Evolutionary conservation across 2,113 vertebrate species (phyloP).

Genomic region (Calonectris borealis): DNA sequence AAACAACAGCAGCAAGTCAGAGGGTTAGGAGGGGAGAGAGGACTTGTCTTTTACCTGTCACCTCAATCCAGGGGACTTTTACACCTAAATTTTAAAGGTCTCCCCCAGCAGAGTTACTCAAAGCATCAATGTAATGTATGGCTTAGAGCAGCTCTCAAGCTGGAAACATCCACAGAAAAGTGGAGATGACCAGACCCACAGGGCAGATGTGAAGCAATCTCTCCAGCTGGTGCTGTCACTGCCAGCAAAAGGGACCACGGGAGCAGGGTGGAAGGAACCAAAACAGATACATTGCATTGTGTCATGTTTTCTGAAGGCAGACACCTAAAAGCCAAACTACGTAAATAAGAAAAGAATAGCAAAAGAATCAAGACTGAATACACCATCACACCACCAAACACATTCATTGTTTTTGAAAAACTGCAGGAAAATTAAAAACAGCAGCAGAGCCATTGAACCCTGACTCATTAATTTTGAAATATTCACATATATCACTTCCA

Average conservation of each 20-base stretch:
- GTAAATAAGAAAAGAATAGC: not conserved
- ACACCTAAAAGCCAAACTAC: not conserved
- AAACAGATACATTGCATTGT: not conserved
- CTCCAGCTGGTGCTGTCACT: not conserved
- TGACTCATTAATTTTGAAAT: not conserved
- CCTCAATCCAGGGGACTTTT: not conserved
- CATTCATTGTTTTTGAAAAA: not conserved
- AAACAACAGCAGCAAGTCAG: not conserved
- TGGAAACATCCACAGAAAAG: not conserved
- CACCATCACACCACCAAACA: accelerated
- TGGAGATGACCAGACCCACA: not conserved
- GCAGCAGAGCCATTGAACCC: not conserved
- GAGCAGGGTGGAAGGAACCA: not conserved
- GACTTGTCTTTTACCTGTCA: not conserved
- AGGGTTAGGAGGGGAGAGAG: not conserved
- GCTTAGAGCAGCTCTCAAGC: not conserved
- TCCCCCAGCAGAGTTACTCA: not conserved
- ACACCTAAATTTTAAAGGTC: not conserved
- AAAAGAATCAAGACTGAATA: not conserved
- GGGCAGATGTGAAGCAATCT: not conserved
- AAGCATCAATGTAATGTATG: accelerated
- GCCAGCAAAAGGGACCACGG: not conserved
- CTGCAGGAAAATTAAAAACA: not conserved
- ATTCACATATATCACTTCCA: not conserved
- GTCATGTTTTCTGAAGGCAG: not conserved